Conservation (phyloP, 2,888 invertebrate species). For the Hylaea fasciaria region DNA sequence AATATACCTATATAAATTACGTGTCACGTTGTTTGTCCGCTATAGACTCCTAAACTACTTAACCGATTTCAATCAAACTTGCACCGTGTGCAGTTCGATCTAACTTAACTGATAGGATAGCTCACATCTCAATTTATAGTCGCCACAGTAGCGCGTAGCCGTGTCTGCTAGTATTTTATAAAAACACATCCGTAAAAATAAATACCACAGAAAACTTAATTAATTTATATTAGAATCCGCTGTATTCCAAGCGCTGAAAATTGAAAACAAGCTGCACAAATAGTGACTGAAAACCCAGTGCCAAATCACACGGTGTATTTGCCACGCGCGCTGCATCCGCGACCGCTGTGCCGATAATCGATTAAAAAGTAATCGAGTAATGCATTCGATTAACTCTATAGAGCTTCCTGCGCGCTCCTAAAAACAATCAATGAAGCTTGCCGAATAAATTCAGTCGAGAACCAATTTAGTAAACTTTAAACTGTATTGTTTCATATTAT, state of each 20-base stretch:
- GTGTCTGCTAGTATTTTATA: too few relatives aligned
- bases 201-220: background rate
- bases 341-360: constrained; percentile 7
- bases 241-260: constrained; percentile 11
- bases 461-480: constrained; percentile 10
- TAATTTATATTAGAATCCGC: constrained; percentile 1
- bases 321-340: constrained; percentile 6
- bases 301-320: constrained; percentile 19
- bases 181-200: too few relatives aligned
- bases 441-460: constrained; percentile 14
- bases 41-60: too few relatives aligned
- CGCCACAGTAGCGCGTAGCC: too few relatives aligned
- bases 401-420: constrained; percentile 7
- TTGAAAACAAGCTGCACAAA: constrained; percentile 8
- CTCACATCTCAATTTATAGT: too few relatives aligned
- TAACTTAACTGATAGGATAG: too few relatives aligned
- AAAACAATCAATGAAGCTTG: constrained; percentile 11
- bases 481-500: background rate
- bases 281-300: constrained; percentile 6
- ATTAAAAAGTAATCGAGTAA: constrained; percentile 28
- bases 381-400: constrained; percentile 22
- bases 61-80: too few relatives aligned
- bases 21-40: too few relatives aligned
- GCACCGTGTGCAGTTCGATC: too few relatives aligned
- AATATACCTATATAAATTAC: too few relatives aligned